Evolutionary conservation across 1,140 invertebrate species (phyloP).

Genomic region (Ericerus pela): DNA sequence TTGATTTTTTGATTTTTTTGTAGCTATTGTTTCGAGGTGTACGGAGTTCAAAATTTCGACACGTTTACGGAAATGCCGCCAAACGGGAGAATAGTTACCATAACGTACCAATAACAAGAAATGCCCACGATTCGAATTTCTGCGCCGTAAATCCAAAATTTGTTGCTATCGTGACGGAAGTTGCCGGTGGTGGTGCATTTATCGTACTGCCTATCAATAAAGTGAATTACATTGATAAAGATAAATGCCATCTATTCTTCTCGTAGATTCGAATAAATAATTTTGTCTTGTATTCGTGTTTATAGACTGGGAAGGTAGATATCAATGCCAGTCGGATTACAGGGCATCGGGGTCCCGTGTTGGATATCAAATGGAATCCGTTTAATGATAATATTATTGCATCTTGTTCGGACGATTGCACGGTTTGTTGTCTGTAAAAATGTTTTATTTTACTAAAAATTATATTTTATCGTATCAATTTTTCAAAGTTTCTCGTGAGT

Average conservation of each 20-base stretch:
- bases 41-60: conserved; percentile 76
- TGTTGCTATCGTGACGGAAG: conserved; percentile 83
- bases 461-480: too few species aligned
- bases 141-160: conserved; percentile 91
- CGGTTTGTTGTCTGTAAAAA: too few species aligned
- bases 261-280: neutral
- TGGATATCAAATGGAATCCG: conserved; percentile 80
- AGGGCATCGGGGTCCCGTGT: conserved; percentile 63
- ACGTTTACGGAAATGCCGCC: conserved; percentile 77
- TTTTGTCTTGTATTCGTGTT: conserved; percentile 17
- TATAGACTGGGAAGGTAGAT: conserved; percentile 55
- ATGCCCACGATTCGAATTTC: conserved; percentile 80
- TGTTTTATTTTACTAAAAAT: too few species aligned
- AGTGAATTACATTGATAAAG: conserved; percentile 39
- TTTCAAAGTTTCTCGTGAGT: too few species aligned
- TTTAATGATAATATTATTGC: conserved; percentile 93
- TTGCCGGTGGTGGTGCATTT: conserved; percentile 85
- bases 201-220: conserved; percentile 75
- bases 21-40: conserved; percentile 72
- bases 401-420: conserved; percentile 84
- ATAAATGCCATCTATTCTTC: neutral
- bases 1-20: conserved; percentile 26
- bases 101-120: conserved; percentile 82
- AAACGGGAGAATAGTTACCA: conserved; percentile 83
- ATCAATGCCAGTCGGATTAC: conserved; percentile 63